phyloP scores from a whole-genome alignment of 2,113 vertebrate species.

The Callorhinus ursinus region DNA sequence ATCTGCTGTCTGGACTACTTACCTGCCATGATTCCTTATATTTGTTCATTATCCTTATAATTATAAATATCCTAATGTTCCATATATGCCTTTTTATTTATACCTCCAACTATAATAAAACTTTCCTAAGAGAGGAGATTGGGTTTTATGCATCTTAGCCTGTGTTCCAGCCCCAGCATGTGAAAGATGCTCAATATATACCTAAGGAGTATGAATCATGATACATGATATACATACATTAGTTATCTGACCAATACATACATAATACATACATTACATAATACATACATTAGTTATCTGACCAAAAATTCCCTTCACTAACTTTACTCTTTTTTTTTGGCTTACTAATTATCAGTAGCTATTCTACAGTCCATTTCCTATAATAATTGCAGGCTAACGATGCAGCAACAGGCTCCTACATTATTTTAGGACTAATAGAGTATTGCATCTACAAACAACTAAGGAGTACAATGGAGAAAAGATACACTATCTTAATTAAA shows the following conservation, averaged over 20 bases:
- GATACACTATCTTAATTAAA: not conserved
- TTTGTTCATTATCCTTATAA: not conserved
- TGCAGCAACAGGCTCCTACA: not conserved
- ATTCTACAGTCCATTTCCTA: not conserved
- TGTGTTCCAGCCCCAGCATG: not conserved
- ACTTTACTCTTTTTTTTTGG: not conserved
- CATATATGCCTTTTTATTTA: constrained; percentile 11
- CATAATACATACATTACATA: too few relatives aligned
- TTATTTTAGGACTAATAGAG: not conserved
- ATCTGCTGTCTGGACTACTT: not conserved
- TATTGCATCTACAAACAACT: not conserved
- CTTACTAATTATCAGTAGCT: not conserved
- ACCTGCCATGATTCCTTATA: not conserved
- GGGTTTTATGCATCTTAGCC: not conserved
- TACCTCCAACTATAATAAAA: not conserved
- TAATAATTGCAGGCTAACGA: not conserved
- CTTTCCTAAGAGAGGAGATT: not conserved
- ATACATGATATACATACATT: not conserved
- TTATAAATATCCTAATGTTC: not conserved
- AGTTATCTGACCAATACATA: not conserved
- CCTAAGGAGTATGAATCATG: not conserved
- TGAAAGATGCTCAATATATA: not conserved
- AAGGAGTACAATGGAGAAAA: not conserved
- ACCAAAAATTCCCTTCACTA: constrained; percentile 11
- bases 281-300: not conserved